These are phyloP conservation scores for Helicoverpa zea DNA, from an alignment of 1,140 invertebrate genomes.

Conservation along the genomic window DNA sequence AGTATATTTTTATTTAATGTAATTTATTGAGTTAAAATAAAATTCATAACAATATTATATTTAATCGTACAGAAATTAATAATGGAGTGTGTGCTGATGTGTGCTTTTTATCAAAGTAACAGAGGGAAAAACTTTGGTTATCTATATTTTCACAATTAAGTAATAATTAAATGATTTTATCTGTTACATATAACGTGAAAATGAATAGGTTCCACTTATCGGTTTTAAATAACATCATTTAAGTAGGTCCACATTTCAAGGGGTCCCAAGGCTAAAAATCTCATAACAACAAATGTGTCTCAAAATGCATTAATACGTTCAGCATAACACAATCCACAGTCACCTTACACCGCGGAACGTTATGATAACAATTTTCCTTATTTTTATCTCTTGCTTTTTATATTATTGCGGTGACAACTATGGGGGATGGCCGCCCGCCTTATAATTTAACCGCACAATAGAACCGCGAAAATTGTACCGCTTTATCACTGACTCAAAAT, in stretches of 20 bases:
- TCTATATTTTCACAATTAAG: too few species aligned
- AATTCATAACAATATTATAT: too few species aligned
- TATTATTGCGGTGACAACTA: slow-evolving; percentile 76
- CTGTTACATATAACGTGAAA: too few species aligned
- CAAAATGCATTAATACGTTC: slow-evolving; percentile 16
- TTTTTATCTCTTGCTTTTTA: slow-evolving; percentile 70
- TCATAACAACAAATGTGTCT: background rate
- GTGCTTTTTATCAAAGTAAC: too few species aligned
- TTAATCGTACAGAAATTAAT: too few species aligned
- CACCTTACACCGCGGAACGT: slow-evolving; percentile 63
- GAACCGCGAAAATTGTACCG: slow-evolving; percentile 28
- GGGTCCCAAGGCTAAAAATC: background rate
- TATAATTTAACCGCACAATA: slow-evolving; percentile 46
- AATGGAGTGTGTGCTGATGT: too few species aligned
- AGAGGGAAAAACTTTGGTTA: too few species aligned
- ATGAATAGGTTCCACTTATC: background rate
- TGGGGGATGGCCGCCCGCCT: slow-evolving; percentile 43
- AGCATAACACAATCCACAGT: slow-evolving; percentile 58
- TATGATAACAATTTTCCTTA: slow-evolving; percentile 79
- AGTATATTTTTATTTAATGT: background rate
- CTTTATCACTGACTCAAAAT: slow-evolving; percentile 26
- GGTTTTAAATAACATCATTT: background rate
- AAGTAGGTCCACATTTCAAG: background rate
- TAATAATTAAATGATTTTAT: too few species aligned
- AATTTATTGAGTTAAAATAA: too few species aligned